Percentiles rank a stretch among this genome's conserved stretches.
Evolutionary conservation across 2,888 invertebrate genomes (phyloP).

Genomic region (Cabera pusaria): DNA sequence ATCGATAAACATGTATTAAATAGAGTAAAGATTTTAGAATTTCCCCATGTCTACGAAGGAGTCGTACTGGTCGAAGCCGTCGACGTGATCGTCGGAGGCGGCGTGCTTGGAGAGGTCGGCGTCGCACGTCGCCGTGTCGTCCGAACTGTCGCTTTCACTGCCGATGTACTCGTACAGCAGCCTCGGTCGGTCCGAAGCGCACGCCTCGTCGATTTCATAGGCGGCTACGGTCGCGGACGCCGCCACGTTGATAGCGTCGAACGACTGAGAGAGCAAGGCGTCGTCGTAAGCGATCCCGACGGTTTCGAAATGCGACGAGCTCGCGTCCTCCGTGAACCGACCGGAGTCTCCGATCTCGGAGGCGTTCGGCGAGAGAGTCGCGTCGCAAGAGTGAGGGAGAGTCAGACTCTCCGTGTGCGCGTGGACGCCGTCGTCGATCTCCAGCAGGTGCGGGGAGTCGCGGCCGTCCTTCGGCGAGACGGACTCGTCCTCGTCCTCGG

Average conservation of each 20-base stretch:
- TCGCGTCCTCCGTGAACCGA: slow-evolving; percentile 70
- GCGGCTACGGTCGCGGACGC: slow-evolving; percentile 36
- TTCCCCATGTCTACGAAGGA: slow-evolving; percentile 81
- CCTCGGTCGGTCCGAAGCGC: slow-evolving; percentile 28
- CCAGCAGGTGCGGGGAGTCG: slow-evolving; percentile 37
- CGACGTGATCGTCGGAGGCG: slow-evolving; percentile 52
- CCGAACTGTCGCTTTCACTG: slow-evolving; percentile 67
- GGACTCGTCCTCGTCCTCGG: slow-evolving; percentile 65
- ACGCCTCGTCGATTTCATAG: slow-evolving; percentile 40
- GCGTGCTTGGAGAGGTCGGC: slow-evolving; percentile 32
- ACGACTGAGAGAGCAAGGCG: slow-evolving; percentile 67
- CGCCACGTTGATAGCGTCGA: slow-evolving; percentile 61
- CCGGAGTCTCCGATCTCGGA: slow-evolving; percentile 72
- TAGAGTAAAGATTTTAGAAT: slow-evolving; percentile 51
- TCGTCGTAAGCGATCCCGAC: slow-evolving; percentile 58
- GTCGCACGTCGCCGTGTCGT: slow-evolving; percentile 66
- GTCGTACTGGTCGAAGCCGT: slow-evolving; percentile 75
- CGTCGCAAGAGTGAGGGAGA: slow-evolving; percentile 47
- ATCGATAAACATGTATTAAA: slow-evolving; percentile 34
- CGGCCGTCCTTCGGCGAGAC: slow-evolving; percentile 45
- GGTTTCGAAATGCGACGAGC: slow-evolving; percentile 59
- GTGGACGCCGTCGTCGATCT: slow-evolving; percentile 44
- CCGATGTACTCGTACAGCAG: slow-evolving; percentile 65
- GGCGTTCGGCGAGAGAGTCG: slow-evolving; percentile 55
- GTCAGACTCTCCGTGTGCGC: slow-evolving; percentile 48